Evolutionary conservation across 2,888 invertebrate genomes (phyloP), one percentile per base, ranked within the genome.

Genomic region (Halocaridina rubra): DNA sequence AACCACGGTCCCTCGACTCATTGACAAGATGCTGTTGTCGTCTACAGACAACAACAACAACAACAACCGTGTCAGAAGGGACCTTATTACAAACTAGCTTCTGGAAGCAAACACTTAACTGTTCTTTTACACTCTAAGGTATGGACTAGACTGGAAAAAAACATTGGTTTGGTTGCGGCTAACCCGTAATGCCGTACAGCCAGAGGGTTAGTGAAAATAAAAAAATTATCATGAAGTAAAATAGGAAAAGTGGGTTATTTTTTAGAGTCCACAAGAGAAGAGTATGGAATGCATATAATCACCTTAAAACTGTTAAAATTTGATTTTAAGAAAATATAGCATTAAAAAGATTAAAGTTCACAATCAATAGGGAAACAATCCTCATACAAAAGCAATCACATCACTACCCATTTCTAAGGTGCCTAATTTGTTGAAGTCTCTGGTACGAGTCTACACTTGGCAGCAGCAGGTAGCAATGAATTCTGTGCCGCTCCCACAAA

Each of bases 61-160:
- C 59, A 78, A 16, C 71, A 72, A 72, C 61, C 53, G 69, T 8
- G 82, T 72, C 82, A 71, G 71, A n/a, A 39, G 29, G 82, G 77
- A 84, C 82, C 82, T 84, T 78, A 72, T 84, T 78, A 84, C 82
- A 84, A 84, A 84, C 82, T 84, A 84, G 82, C 82, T 84, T 84
- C 78, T 78, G 82, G 82, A 84, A 84, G 82, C 82, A 84, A 78
- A 84, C 82, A 84, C 82, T 84, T 77, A 84, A 84, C 82, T 84
- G 82, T 84, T 84, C 82, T 84, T 78, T 84, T 84, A 84, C 82
- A 84, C 71, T 81, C 85, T 86, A 86, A 81, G 77, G 77, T 86
- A 81, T 78, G 85, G 85, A 86, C 85, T 86, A 86, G 85, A 81
- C 80, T 86, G 77, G 80, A 78, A 86, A 86, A 81, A 78, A 81